A percentile compares a stretch with the other conserved stretches of the same genome.
Conservation (phyloP, 2,888 invertebrate species). For the Baronia brevicornis region DNA sequence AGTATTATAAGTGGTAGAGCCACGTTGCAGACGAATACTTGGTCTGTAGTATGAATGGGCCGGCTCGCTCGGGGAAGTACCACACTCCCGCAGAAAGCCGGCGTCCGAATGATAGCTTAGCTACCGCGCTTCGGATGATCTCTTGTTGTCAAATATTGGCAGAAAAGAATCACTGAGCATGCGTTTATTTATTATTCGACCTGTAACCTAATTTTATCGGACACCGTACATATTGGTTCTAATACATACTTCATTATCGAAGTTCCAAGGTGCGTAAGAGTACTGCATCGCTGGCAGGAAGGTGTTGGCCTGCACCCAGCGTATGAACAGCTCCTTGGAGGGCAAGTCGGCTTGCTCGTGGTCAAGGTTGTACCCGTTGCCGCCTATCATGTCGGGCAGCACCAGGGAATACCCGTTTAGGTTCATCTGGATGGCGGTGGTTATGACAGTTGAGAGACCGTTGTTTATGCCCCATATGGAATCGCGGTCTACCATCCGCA, state of each 20-base stretch:
- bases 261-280: slow-evolving; percentile 88
- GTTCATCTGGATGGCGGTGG: slow-evolving; percentile 80
- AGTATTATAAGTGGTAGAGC: no score
- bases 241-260: slow-evolving; percentile 69
- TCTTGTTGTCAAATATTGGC: no score
- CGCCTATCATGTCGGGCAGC: slow-evolving; percentile 87
- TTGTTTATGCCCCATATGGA: slow-evolving; percentile 81
- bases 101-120: no score
- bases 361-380: slow-evolving; percentile 75
- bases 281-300: slow-evolving; percentile 88
- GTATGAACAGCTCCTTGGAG: slow-evolving; percentile 80
- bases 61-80: no score
- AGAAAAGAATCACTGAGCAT: no score
- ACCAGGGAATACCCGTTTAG: slow-evolving; percentile 82
- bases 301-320: slow-evolving; percentile 86
- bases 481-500: slow-evolving; percentile 87
- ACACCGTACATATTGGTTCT: no score
- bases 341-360: slow-evolving; percentile 63
- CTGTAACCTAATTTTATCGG: no score
- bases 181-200: no score
- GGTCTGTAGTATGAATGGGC: no score
- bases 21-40: no score
- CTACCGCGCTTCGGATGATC: no score
- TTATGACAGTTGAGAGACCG: slow-evolving; percentile 82
- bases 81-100: no score